phyloP scores from a whole-genome alignment of 2,888 invertebrate genomes.

The Labia minor region DNA sequence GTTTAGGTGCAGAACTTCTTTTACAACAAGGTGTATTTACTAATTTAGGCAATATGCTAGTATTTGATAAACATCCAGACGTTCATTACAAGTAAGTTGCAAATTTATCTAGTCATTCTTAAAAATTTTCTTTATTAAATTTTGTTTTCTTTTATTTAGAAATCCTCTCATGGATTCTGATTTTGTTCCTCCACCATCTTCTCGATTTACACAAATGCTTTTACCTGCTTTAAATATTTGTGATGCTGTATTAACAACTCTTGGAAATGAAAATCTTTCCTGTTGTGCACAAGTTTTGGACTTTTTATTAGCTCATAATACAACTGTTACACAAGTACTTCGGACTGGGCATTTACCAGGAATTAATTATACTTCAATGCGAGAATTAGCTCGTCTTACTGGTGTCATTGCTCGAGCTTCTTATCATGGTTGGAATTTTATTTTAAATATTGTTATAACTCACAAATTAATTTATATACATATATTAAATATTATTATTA shows the following conservation, averaged over 20 bases:
- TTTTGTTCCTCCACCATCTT: conserved; percentile 52
- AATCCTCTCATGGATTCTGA: conserved; percentile 26
- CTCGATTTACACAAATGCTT: conserved; percentile 70
- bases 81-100: conserved; percentile 32
- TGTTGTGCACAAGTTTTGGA: conserved; percentile 66
- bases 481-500: background rate
- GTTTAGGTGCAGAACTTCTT: conserved; percentile 53
- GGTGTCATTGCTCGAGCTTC: conserved; percentile 61
- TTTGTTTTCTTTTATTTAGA: conserved; percentile 17
- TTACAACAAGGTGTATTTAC: conserved; percentile 49
- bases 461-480: background rate
- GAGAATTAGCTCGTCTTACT: conserved; percentile 67
- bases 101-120: background rate
- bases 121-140: conserved; percentile 1
- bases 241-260: conserved; percentile 66
- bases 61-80: conserved; percentile 64
- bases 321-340: conserved; percentile 67
- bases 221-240: conserved; percentile 72
- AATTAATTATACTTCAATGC: conserved; percentile 52
- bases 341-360: conserved; percentile 52
- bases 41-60: conserved; percentile 55
- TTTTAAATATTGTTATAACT: conserved; percentile 37
- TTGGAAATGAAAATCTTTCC: conserved; percentile 74
- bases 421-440: conserved; percentile 36
- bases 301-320: conserved; percentile 68